A percentile compares a stretch with the other conserved stretches of the same genome.
Evolutionary conservation across 2,797 vertebrate species (phyloP).

Genomic region (Anolis apletophallus): DNA sequence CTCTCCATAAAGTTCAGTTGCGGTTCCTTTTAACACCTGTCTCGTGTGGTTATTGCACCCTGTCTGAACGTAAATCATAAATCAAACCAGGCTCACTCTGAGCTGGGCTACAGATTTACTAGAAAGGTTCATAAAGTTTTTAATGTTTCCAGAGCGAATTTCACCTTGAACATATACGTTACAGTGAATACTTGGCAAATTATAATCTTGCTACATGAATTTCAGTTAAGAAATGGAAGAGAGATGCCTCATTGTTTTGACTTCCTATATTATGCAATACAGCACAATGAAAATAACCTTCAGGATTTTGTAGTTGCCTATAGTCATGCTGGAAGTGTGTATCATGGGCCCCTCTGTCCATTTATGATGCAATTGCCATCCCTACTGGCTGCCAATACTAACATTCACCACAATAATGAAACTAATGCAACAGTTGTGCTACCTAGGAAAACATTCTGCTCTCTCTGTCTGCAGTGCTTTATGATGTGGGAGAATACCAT

Average conservation of each 20-base stretch:
- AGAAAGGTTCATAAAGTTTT: conserved; percentile 27
- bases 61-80: conserved; percentile 18
- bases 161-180: conserved; percentile 1
- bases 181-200: not conserved
- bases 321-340: not conserved
- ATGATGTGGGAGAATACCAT: no score
- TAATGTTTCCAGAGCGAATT: conserved; percentile 25
- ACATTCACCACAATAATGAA: no score
- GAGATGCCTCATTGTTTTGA: not conserved
- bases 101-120: not conserved
- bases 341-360: not conserved
- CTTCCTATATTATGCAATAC: conserved; percentile 23
- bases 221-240: not conserved
- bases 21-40: not conserved
- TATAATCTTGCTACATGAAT: not conserved
- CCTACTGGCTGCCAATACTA: not conserved
- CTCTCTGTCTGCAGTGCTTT: no score
- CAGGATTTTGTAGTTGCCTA: not conserved
- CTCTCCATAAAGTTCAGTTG: not conserved
- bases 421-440: no score
- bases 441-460: no score
- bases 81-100: not conserved
- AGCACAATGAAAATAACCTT: not conserved
- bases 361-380: not conserved
- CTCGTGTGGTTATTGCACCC: not conserved